phyloP scores from a whole-genome alignment of 1,140 invertebrate genomes.

The Drosophila mojavensis region DNA sequence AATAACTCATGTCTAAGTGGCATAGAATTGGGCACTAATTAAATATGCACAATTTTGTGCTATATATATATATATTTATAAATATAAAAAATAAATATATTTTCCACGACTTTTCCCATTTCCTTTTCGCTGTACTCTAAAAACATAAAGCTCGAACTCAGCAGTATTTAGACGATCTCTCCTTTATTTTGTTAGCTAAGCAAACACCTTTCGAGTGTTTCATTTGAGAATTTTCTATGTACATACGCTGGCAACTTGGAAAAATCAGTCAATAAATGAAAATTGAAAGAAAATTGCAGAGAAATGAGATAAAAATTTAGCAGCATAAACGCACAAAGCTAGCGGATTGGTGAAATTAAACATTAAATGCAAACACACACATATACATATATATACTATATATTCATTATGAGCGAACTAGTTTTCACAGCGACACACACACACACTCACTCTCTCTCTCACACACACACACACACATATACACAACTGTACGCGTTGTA shows the following conservation, averaged over 20 bases:
- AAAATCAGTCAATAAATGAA: not conserved
- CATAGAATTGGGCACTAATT: slow-evolving; percentile 64
- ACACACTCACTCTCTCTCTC: slow-evolving; percentile 22
- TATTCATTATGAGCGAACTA: slow-evolving; percentile 27
- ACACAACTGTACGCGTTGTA: slow-evolving; percentile 12
- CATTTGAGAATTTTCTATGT: slow-evolving; percentile 19
- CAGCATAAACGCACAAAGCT: slow-evolving; percentile 71
- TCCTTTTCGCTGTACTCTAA: not conserved
- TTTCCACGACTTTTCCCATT: slow-evolving; percentile 14
- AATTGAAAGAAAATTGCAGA: slow-evolving; percentile 9
- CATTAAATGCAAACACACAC: slow-evolving; percentile 24
- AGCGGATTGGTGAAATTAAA: slow-evolving; percentile 79
- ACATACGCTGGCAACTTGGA: slow-evolving; percentile 40
- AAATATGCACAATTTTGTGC: slow-evolving; percentile 71
- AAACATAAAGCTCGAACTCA: too few relatives aligned
- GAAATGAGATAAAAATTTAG: slow-evolving; percentile 8
- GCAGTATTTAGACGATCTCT: slow-evolving; percentile 17
- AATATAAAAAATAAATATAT: not conserved
- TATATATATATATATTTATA: slow-evolving; percentile 12
- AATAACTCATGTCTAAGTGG: slow-evolving; percentile 38
- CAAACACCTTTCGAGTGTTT: slow-evolving; percentile 6
- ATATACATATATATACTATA: slow-evolving; percentile 19
- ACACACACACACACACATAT: slow-evolving; percentile 30
- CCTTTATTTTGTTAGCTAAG: slow-evolving; percentile 15
- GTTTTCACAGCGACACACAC: slow-evolving; percentile 12